These are phyloP conservation scores for Nycticebus coucang DNA, from an alignment of 2,113 vertebrate species.

Conservation along the genomic window DNA sequence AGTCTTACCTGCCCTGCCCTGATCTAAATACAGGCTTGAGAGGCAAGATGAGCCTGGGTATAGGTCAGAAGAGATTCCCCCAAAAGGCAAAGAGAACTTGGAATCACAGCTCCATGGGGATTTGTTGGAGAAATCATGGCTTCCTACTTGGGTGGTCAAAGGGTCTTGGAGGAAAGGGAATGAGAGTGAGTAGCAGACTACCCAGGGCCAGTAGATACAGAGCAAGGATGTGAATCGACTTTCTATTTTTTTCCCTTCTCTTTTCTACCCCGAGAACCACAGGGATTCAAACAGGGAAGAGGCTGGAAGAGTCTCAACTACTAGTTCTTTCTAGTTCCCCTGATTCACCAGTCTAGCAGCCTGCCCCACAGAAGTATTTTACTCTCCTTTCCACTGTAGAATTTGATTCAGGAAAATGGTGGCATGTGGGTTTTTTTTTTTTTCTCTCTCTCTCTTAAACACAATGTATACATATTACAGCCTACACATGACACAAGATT, in stretches of 20 bases:
- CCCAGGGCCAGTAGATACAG: neutral
- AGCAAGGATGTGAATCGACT: neutral
- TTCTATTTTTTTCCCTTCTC: neutral
- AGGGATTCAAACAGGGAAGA: neutral
- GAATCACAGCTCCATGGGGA: neutral
- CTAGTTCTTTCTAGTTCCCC: conserved; percentile 32
- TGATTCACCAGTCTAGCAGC: conserved; percentile 59
- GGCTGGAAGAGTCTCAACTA: neutral
- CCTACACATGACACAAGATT: conserved; percentile 80
- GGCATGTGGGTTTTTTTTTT: conserved; percentile 72
- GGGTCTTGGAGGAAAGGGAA: neutral
- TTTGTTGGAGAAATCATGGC: neutral
- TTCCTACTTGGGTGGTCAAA: neutral
- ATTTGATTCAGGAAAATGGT: conserved; percentile 79
- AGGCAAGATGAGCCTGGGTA: neutral
- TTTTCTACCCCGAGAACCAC: neutral
- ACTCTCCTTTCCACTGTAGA: conserved; percentile 76
- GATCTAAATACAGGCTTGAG: neutral
- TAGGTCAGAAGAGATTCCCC: neutral
- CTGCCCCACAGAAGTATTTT: conserved; percentile 77
- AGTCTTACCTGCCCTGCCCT: neutral
- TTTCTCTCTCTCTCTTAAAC: conserved; percentile 72
- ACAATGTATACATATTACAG: conserved; percentile 82
- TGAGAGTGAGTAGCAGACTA: neutral
- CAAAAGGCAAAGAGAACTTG: neutral